Evolutionary conservation across 2,888 invertebrate species (phyloP), one percentile per base, ranked within the genome.

Genomic region (Laothoe populi): DNA sequence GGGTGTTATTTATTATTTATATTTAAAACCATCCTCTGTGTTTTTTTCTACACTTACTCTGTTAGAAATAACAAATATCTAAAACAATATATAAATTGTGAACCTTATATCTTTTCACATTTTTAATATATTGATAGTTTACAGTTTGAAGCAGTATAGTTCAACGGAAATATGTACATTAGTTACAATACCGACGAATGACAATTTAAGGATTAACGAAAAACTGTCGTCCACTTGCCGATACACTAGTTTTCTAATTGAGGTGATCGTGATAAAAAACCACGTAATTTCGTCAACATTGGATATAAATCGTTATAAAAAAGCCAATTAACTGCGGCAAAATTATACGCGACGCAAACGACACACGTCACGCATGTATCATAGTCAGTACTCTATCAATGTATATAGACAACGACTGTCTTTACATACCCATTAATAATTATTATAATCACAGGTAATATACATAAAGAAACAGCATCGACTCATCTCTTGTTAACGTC

Each of bases 261-360:
- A 35, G 19, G 35, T 35, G 21, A 53, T 19, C 4, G 19, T 1
- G 19, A 16, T 4, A 53, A 53, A 53, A 53, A 53, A 19, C 11
- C 11, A 23, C 23, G 13, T 24, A 23, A 46, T 46, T 46, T 45
- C 8, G 46, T 35, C 11, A 16, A 53, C 35, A 19, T 21, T 53
- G 53, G 53, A 19, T 53, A 35, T 53, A 53, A 53, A 53, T 53
- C 53, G 35, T 19, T 35, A 19, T 53, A 53, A 53, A 53, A 49
- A 44, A 40, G 48, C 13, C 57, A 57, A 57, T 61, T 57, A 53
- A 44, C 8, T 57, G 61, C 57, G 45, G 49, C 24, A 53, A 53
- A 53, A 53, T 35, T 19, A 53, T 53, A 53, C 31, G 31, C 53
- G 35, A 3, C 53, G 19, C 53, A 53, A 53, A 53, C n/a, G 38